Percentiles rank a stretch among this genome's conserved stretches.
These are phyloP conservation scores for Psittacara wagleri DNA, from an alignment of 2,113 vertebrate species.

Conservation along the genomic window DNA sequence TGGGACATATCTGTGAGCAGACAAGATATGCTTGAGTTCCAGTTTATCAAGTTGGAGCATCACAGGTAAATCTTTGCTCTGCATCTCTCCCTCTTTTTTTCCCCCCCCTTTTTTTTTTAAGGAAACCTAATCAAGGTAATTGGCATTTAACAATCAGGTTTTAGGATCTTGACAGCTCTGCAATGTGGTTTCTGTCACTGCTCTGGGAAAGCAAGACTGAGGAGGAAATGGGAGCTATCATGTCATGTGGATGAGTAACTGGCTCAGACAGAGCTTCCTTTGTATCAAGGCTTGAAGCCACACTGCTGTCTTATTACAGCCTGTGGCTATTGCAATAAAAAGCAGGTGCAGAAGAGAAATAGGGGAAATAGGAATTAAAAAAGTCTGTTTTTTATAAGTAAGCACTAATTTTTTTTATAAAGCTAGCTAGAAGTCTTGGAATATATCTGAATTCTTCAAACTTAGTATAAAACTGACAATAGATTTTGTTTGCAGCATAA, in stretches of 20 bases:
- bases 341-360: slow-evolving; percentile 58
- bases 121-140: slow-evolving; percentile 52
- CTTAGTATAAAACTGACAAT: not conserved
- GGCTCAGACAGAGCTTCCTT: slow-evolving; percentile 61
- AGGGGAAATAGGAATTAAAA: not conserved
- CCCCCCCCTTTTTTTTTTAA: not conserved
- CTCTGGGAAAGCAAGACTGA: slow-evolving; percentile 50
- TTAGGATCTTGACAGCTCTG: slow-evolving; percentile 60
- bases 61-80: not conserved
- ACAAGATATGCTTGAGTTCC: not conserved
- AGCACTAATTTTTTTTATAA: not conserved
- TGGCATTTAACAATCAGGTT: slow-evolving; percentile 55
- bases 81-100: fast-evolving
- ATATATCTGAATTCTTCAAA: not conserved
- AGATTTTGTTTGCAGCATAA: not conserved
- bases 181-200: slow-evolving; percentile 59
- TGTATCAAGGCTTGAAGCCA: slow-evolving; percentile 28
- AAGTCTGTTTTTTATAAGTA: not conserved
- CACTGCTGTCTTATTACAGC: slow-evolving; percentile 49
- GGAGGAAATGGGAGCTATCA: slow-evolving; percentile 67
- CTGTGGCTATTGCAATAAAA: slow-evolving; percentile 61
- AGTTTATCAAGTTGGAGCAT: not conserved
- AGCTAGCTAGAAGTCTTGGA: not conserved
- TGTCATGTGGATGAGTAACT: slow-evolving; percentile 63
- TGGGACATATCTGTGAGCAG: not conserved